Conservation (phyloP, 2,113 vertebrate genomes). For the Recurvirostra avosetta region DNA sequence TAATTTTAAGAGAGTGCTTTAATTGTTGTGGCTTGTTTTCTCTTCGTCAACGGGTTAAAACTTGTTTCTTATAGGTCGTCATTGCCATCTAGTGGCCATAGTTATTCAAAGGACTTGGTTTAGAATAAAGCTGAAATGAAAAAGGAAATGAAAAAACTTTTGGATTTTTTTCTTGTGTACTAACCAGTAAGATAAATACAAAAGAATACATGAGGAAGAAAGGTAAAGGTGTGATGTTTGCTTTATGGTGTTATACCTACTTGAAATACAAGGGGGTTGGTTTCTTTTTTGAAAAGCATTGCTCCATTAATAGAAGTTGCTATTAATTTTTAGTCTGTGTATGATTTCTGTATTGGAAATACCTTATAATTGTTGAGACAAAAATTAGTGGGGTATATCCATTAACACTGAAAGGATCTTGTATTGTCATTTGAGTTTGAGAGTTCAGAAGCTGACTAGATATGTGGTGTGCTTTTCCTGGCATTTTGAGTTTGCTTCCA, state of each 20-base stretch:
- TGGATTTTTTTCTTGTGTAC: not conserved
- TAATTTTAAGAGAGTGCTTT: not conserved
- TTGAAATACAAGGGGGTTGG: not conserved
- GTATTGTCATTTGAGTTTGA: not conserved
- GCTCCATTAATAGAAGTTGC: not conserved
- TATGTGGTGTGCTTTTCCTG: not conserved
- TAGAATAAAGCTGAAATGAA: not conserved
- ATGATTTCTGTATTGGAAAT: not conserved
- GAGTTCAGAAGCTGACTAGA: not conserved
- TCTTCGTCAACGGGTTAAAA: not conserved
- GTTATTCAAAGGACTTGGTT: not conserved
- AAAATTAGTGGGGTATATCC: not conserved
- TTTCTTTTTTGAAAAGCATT: not conserved
- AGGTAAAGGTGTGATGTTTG: not conserved
- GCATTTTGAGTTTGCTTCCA: not conserved
- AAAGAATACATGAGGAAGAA: not conserved
- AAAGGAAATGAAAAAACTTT: not conserved
- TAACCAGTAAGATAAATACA: not conserved
- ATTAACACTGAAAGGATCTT: not conserved
- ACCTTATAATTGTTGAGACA: not conserved
- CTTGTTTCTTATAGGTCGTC: not conserved
- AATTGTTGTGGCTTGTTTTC: not conserved
- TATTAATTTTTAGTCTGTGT: not conserved
- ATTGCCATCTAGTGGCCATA: slow-evolving; percentile 47
- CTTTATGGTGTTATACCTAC: not conserved